Evolutionary conservation across 2,888 invertebrate genomes (phyloP).

Genomic region (Agrotis segetum): DNA sequence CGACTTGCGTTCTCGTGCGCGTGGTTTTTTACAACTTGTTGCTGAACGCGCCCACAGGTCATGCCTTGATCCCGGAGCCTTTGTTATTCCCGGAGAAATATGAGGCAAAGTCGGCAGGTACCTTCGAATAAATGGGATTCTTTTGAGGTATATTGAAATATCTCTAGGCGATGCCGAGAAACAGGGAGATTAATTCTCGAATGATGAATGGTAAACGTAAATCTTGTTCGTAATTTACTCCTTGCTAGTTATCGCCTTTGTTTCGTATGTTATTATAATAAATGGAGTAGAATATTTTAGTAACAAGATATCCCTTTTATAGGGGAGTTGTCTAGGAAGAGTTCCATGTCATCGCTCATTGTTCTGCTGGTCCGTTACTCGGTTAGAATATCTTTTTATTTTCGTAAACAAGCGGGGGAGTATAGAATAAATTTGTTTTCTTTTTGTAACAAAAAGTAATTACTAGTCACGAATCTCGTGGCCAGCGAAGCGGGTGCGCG

Average conservation of each 20-base stretch:
- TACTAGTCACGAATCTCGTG: constrained; percentile 86
- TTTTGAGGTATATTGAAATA: constrained; percentile 88
- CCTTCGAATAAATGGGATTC: constrained; percentile 85
- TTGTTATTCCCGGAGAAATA: constrained; percentile 88
- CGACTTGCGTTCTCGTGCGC: constrained; percentile 89
- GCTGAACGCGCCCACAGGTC: constrained; percentile 82
- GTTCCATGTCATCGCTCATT: constrained; percentile 79
- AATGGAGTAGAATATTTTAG: constrained; percentile 65
- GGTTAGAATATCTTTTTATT: constrained; percentile 74
- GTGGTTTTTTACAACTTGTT: constrained; percentile 82
- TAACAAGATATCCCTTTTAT: constrained; percentile 65
- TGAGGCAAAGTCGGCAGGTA: constrained; percentile 82
- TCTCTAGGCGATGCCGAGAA: constrained; percentile 82
- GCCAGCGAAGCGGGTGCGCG: constrained; percentile 79
- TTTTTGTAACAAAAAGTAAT: constrained; percentile 85
- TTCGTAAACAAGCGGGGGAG: constrained; percentile 73
- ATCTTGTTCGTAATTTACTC: constrained; percentile 85
- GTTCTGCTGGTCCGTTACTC: constrained; percentile 77
- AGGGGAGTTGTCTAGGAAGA: constrained; percentile 70
- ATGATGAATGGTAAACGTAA: constrained; percentile 85
- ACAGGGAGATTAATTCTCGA: constrained; percentile 82
- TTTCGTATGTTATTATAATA: constrained; percentile 68
- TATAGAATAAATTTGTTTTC: constrained; percentile 72
- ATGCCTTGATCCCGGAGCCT: constrained; percentile 82
- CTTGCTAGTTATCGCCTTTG: constrained; percentile 82